These are phyloP conservation scores for Siniperca chuatsi DNA, from an alignment of 2,113 vertebrate genomes.

Conservation along the genomic window DNA sequence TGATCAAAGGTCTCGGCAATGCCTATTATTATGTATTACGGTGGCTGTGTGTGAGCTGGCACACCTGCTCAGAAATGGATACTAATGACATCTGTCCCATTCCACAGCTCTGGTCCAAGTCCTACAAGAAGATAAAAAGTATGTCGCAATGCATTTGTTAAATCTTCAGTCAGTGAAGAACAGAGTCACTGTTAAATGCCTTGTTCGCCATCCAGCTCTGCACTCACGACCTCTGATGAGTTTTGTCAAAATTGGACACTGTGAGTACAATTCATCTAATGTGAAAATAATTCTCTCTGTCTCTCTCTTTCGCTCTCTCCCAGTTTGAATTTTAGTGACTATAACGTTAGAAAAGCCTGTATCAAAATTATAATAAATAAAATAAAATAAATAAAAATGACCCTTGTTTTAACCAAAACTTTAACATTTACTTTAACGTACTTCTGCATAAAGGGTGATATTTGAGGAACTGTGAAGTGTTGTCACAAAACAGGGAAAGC, in stretches of 20 bases:
- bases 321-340: neutral
- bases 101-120: slow-evolving; percentile 61
- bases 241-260: slow-evolving; percentile 57
- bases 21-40: neutral
- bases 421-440: neutral
- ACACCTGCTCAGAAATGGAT: neutral
- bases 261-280: slow-evolving; percentile 72
- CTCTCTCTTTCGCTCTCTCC: neutral
- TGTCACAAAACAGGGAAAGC: slow-evolving; percentile 56
- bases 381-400: neutral
- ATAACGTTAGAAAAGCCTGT: neutral
- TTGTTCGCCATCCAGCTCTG: slow-evolving; percentile 71
- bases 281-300: neutral
- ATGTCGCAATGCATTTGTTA: slow-evolving; percentile 39
- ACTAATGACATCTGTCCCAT: slow-evolving; percentile 15
- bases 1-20: neutral
- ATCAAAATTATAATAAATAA: neutral
- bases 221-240: slow-evolving; percentile 37
- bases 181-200: slow-evolving; percentile 72
- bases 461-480: slow-evolving; percentile 63
- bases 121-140: slow-evolving; percentile 26
- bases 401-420: neutral
- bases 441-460: slow-evolving; percentile 16
- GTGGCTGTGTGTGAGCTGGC: neutral
- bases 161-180: slow-evolving; percentile 35